Evolutionary conservation across 2,113 vertebrate species (phyloP), one percentile per base, ranked within the genome.

Genomic region (Anthoscopus minutus): DNA sequence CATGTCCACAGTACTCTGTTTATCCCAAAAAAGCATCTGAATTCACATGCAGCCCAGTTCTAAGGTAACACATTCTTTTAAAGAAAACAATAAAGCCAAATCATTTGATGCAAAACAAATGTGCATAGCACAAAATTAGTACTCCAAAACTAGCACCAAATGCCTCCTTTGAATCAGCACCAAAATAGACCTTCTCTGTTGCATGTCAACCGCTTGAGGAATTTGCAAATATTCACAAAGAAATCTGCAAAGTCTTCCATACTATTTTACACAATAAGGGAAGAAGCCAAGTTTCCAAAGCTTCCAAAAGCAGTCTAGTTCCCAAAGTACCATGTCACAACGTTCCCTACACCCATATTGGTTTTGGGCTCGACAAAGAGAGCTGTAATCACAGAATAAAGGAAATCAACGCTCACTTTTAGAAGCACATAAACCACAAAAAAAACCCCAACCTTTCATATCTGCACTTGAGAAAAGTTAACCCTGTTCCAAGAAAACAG

Each of bases 171-270:
- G 79, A 80, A 86, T 91, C 93, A 95, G 78, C 35, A 94, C 78
- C 94, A 96, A 96, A 96, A 93, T 78, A 90, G 35, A 95, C 91
- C 84, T 91, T 79, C 70, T 90, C 50, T n/a, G 20, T 31, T 8
- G 0, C 37, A 0, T 7, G 65, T 33, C 82, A 86, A 57, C 67
- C 70, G 81, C 89, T 94, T 82, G 6, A 12, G 80, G 91, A 94
- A 90, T 76, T 77, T 97, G 95, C 93, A 97, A 97, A 97, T 89
- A 93, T 96, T 95, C 95, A 61, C 72, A 76, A 95, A 77, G 93
- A 96, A 96, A 94, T 93, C 74, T 95, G 89, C 86, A 97, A 96
- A 94, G 93, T 92, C 73, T 79, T 56, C 67, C 50, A 40, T 44
- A 40, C n/a, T 88, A n/a, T 81, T 81, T 56, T 86, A 53, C 24